Evolutionary conservation across 2,888 invertebrate species (phyloP).

Genomic region (Trypoxylon attenuatum): DNA sequence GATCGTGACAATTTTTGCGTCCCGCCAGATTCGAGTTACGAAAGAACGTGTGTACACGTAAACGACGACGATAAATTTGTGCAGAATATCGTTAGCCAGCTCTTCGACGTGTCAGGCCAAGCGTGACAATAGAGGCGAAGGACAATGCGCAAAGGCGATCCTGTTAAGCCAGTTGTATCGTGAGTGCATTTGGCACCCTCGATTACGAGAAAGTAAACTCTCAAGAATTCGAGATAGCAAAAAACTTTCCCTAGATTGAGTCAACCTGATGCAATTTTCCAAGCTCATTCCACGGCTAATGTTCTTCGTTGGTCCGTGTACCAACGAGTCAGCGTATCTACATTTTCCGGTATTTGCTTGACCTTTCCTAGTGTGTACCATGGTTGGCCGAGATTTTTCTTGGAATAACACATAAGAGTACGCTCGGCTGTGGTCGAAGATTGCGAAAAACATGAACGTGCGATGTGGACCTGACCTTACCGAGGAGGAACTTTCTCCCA

Average conservation of each 20-base stretch:
- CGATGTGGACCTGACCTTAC: constrained; percentile 8
- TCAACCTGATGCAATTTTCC: too few species aligned
- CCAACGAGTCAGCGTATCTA: too few species aligned
- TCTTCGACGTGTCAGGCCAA: constrained; percentile 28
- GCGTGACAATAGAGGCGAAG: constrained; percentile 39
- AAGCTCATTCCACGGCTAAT: too few species aligned
- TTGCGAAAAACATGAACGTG: constrained; percentile 24
- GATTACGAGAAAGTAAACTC: too few species aligned
- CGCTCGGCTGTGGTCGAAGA: background rate
- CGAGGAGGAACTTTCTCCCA: constrained; percentile 41
- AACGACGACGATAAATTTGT: constrained; percentile 25
- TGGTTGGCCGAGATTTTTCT: too few species aligned
- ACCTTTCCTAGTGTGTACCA: too few species aligned
- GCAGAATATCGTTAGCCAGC: constrained; percentile 32
- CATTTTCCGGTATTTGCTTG: too few species aligned
- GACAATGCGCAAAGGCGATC: constrained; percentile 25
- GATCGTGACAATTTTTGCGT: background rate
- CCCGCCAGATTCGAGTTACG: background rate
- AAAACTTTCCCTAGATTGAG: too few species aligned
- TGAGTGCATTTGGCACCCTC: constrained; percentile 12
- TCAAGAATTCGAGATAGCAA: too few species aligned
- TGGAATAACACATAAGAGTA: too few species aligned
- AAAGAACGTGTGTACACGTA: constrained; percentile 1
- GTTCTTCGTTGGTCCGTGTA: too few species aligned
- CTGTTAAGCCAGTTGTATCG: constrained; percentile 10